Base-by-base conservation (phyloP, 1,140 invertebrate species). In the Melanaphis sacchari region DNA sequence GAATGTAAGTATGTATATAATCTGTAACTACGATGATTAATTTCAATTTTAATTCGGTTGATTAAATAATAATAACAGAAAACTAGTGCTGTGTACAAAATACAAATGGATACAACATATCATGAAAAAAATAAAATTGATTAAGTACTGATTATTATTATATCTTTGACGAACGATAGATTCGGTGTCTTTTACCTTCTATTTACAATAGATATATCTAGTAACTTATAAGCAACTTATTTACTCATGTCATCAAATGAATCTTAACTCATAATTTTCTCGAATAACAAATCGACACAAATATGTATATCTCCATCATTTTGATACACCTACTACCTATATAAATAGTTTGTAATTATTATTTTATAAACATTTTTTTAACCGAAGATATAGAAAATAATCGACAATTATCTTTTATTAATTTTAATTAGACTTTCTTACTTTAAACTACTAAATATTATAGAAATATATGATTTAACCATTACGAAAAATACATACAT, bases 121-220 rank as follows among this genome's bases (percentile, higher is more conserved):
- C 40, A 31, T 46, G 36, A 88, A 38, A 87, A 49, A 88, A 52
- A 52, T 36, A 38, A 59, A 90, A 90, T 90, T 31, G 52, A 90
- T 90, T 59, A 2, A 59, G 26, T 59, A 21, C 54, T 1, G 21
- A 1, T 31, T 11, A 90, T 59, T 31, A 59, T 90, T 40, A 90
- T 11, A 9, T 26, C 26, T 5, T 88, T 36, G 46, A 59, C 49
- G 36, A 22, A 3, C 36, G 38, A 59, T 90, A 49, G 15, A 41
- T 59, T 9, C 6, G 31, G 43, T 89, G 18, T 38, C 41, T 1
- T 59, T 26, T 26, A 9, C 31, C 54, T 59, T 59, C 54, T 59
- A 59, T 26, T 54, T 54, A 54, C 18, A 59, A 26, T 59, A 59
- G 54, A 59, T 43, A 43, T 43, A 43, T 43, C 43, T 43, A 9